Evolutionary conservation across 2,888 invertebrate genomes (phyloP), one percentile per base, ranked within the genome.

Genomic region (Nymphalis c-album): DNA sequence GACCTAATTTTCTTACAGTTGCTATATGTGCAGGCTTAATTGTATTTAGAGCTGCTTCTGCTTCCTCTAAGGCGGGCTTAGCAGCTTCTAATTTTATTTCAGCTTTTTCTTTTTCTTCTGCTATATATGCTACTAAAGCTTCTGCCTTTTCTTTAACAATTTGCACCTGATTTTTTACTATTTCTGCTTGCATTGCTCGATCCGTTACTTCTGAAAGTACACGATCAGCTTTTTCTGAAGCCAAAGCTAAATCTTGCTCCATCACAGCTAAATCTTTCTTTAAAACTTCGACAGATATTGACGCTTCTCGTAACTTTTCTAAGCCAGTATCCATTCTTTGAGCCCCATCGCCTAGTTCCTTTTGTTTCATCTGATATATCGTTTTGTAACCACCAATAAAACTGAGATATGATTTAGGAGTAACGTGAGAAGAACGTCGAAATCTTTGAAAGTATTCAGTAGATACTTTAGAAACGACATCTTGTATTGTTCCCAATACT

Each of bases 11-110:
- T 75, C 98, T 93, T 0, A 99, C 98, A 60, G 98, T 98, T 2
- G 98, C 96, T 83, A 99, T 99, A 82, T 99, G 98, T 6, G 98
- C 98, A 51, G 98, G 98, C 85, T 98, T 98, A 69, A 99, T 99
- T 0, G 99, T 99, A 80, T 98, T 98, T 22, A 99, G 90, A 0
- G 99, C 98, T 48, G 96, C 94, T 86, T 98, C 98, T 0, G 99
- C 99, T 89, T 98, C 98, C 86, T 98, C 98, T 45, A 99, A 87
- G 0, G 98, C 98, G 0, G 99, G 99, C 80, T 98, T 97, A 1
- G 99, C 99, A 2, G 97, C 98, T 90, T 98, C 98, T 48, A 99
- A 85, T 83, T 99, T 99, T 76, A 95, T 95, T 87, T 98, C 98
- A 0, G 99, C 99, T 63, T 96, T 90, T 3, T 95, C 96, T 83